phyloP scores from a whole-genome alignment of 2,888 invertebrate genomes.

The Dryocosmus kuriphilus region DNA sequence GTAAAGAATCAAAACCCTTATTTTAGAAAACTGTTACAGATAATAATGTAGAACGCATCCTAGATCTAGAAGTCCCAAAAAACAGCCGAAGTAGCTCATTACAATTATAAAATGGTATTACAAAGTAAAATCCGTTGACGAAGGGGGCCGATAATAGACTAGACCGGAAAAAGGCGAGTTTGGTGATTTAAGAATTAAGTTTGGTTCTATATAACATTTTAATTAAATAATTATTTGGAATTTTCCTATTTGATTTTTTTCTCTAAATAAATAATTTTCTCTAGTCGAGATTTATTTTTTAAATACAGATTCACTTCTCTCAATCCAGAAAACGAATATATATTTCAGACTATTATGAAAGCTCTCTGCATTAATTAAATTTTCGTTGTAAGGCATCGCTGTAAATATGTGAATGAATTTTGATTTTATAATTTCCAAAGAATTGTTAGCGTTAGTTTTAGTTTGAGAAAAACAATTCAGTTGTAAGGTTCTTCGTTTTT shows the following conservation, averaged over 20 bases:
- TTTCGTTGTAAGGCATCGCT: conserved; percentile 46
- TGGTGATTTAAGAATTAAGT: not conserved
- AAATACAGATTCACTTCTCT: conserved; percentile 48
- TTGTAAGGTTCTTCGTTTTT: conserved; percentile 3
- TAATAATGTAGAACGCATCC: conserved; percentile 20
- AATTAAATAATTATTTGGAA: not conserved
- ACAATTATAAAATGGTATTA: conserved; percentile 22
- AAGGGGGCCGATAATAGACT: not conserved
- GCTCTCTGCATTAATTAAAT: conserved; percentile 46
- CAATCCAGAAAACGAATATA: conserved; percentile 23
- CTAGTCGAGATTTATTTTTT: not conserved
- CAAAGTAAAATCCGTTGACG: not conserved
- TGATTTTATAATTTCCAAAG: conserved; percentile 34
- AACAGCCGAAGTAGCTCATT: conserved; percentile 34
- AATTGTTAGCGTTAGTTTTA: conserved; percentile 43
- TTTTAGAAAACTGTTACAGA: conserved; percentile 28
- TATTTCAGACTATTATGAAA: conserved; percentile 25
- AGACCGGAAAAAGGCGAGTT: not conserved
- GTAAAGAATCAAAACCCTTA: conserved; percentile 34
- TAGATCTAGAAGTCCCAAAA: conserved; percentile 21
- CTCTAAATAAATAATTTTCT: not conserved
- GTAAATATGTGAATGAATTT: conserved; percentile 53
- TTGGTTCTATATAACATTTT: not conserved
- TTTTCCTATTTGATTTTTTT: not conserved
- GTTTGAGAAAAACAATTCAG: not conserved